These are phyloP conservation scores for Cephus pulcher DNA, from an alignment of 2,888 invertebrate species.

Conservation along the genomic window DNA sequence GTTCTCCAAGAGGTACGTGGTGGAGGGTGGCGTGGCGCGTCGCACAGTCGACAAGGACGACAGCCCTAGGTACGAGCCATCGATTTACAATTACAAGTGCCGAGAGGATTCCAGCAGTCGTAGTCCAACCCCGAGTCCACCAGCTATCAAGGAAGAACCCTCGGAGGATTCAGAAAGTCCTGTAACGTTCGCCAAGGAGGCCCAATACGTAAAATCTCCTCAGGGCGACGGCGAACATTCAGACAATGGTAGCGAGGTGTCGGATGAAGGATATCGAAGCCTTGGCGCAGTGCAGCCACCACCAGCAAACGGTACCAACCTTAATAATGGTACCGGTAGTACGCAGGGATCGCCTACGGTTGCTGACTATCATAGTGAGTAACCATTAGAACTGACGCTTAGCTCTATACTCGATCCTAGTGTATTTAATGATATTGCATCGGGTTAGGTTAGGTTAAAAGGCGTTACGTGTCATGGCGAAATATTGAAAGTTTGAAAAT, in stretches of 20 bases:
- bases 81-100: slow-evolving; percentile 60
- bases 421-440: neutral
- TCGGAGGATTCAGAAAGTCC: slow-evolving; percentile 20
- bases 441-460: neutral
- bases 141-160: slow-evolving; percentile 40
- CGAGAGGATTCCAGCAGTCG: slow-evolving; percentile 46
- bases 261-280: slow-evolving; percentile 87
- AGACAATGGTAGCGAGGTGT: slow-evolving; percentile 86
- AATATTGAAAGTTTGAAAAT: neutral
- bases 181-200: slow-evolving; percentile 52
- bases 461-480: neutral
- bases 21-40: slow-evolving; percentile 59
- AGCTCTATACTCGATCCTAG: neutral
- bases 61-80: slow-evolving; percentile 58
- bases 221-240: slow-evolving; percentile 65
- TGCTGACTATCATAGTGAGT: slow-evolving; percentile 60
- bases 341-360: slow-evolving; percentile 54
- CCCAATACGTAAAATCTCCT: slow-evolving; percentile 49
- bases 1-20: slow-evolving; percentile 57
- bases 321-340: slow-evolving; percentile 27
- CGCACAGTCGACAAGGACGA: slow-evolving; percentile 54
- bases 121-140: slow-evolving; percentile 52
- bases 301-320: slow-evolving; percentile 63
- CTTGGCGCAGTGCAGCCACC: slow-evolving; percentile 76
- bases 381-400: neutral